Evolutionary conservation across 2,797 vertebrate species (phyloP), one percentile per base, ranked within the genome.

Genomic region (Pristis pectinata): DNA sequence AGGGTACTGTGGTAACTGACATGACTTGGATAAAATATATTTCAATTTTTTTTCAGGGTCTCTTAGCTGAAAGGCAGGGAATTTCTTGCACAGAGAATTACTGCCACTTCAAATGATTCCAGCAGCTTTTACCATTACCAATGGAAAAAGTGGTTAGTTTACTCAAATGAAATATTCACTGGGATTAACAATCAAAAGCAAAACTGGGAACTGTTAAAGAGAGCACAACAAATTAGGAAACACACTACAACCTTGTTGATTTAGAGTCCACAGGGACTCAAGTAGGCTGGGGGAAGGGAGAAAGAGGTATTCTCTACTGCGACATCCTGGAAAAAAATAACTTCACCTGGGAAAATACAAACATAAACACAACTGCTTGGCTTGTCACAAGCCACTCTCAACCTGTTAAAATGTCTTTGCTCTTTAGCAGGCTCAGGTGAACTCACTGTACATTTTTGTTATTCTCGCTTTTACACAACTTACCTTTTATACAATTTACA

Each of bases 311-410:
- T 56, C 56, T 91, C 56, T 64, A 91, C 85, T n/a, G 59, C 91
- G 87, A 91, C 61, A 24, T 67, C 19, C 61, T 64, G 87, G 87
- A 91, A 91, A 89, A 89, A 91, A n/a, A 67, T 30, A 59, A 34
- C 61, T 91, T 67, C 87, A 91, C 87, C 61, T 91, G n/a, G 87
- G 87, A 91, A 41, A 91, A 67, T 67, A 64, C 87, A 67, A 91
- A 91, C 37, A 67, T 41, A n/a, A 67, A 27, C n/a, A 37, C 87
- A 64, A 64, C 87, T 41, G 61, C 49, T 30, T 87, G 30, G 87
- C n/a, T 91, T 91, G 87, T 64, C 87, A 91, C 59, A 59, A 85
- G 82, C 27, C n/a, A 79, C n/a, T 49, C 77, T 41, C 79, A 80
- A 44, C 79, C 30, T 34, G 30, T n/a, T 34, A 87, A n/a, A 61